Conservation (phyloP, 2,797 vertebrate genomes). For the Melanotaenia boesemani region DNA sequence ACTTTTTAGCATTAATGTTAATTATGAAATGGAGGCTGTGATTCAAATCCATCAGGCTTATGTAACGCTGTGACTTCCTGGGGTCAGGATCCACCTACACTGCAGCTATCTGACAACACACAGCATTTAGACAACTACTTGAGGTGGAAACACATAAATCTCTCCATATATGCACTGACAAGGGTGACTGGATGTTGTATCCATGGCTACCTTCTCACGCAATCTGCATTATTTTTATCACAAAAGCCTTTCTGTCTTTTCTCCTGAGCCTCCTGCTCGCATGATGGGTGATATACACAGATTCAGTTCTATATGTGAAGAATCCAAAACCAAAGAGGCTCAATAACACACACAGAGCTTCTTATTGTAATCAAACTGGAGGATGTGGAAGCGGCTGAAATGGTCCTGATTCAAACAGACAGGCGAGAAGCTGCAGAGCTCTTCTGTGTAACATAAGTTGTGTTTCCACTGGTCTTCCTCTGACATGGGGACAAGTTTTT, state of each 20-base stretch:
- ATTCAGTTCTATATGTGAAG: constrained; percentile 53
- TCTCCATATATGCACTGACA: constrained; percentile 76
- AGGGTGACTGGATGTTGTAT: constrained; percentile 77
- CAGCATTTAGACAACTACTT: constrained; percentile 75
- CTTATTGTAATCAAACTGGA: background rate
- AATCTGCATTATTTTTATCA: constrained; percentile 80
- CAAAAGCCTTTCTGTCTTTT: constrained; percentile 66
- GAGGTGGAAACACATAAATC: constrained; percentile 75
- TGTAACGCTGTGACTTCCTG: constrained; percentile 72
- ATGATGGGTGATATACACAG: constrained; percentile 43
- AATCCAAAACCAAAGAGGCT: constrained; percentile 22
- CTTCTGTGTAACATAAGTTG: constrained; percentile 1
- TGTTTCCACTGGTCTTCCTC: constrained; percentile 5
- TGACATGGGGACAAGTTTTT: constrained; percentile 8
- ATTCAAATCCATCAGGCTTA: constrained; percentile 75
- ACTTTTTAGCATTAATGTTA: constrained; percentile 61
- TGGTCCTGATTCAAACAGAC: constrained; percentile 11
- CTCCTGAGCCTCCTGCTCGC: constrained; percentile 56
- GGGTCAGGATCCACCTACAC: constrained; percentile 78
- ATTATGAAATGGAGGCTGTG: constrained; percentile 67
- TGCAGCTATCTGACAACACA: constrained; percentile 70
- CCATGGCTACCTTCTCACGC: constrained; percentile 79
- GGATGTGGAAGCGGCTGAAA: background rate
- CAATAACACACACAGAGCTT: constrained; percentile 3
- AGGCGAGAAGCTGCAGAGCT: constrained; percentile 5